phyloP scores from a whole-genome alignment of 2,113 vertebrate species.

The Phrynosoma blainvillii region DNA sequence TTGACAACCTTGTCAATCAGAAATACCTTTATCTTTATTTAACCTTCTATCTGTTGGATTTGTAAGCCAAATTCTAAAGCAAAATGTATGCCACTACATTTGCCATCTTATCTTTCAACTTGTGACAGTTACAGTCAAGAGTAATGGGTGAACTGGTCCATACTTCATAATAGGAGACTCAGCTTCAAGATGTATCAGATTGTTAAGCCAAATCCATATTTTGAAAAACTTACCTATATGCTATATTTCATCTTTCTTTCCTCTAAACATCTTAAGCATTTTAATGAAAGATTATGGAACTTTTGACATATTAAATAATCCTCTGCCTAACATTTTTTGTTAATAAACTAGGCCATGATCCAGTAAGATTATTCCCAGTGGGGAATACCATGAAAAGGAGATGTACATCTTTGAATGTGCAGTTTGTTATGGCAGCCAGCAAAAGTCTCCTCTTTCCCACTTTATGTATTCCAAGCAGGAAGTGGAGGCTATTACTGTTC shows the following conservation, averaged over 20 bases:
- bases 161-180: neutral
- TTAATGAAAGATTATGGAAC: neutral
- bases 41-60: neutral
- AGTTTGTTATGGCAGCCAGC: neutral
- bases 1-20: no score
- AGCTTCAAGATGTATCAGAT: neutral
- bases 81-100: neutral
- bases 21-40: no score
- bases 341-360: constrained; percentile 1
- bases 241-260: neutral
- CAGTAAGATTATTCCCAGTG: neutral
- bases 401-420: neutral
- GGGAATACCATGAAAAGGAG: neutral
- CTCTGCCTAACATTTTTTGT: neutral
- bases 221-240: neutral
- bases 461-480: neutral
- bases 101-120: neutral
- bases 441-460: neutral
- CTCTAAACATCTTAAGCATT: neutral
- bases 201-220: constrained; percentile 13
- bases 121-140: neutral
- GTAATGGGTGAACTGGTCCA: neutral
- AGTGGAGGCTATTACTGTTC: neutral
- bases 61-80: constrained; percentile 10
- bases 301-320: neutral